Evolutionary conservation across 2,113 vertebrate genomes (phyloP).

Genomic region (Chrysochloris asiatica): DNA sequence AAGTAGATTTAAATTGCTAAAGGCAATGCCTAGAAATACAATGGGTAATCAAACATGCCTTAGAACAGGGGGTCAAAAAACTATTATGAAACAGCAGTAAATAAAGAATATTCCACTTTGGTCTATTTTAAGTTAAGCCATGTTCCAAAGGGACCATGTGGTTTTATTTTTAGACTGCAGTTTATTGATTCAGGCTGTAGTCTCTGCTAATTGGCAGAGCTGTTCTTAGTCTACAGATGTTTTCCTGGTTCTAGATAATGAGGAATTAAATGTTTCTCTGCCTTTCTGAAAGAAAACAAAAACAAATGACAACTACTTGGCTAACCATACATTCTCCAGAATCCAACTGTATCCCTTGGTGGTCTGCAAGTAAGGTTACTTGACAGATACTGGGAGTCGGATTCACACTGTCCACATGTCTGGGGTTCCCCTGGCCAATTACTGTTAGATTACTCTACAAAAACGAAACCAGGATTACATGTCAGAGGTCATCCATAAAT

Average conservation of each 20-base stretch:
- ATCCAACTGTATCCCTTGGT: background rate
- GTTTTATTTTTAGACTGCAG: conserved; percentile 69
- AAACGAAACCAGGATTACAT: background rate
- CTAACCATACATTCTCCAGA: background rate
- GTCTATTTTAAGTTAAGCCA: conserved; percentile 66
- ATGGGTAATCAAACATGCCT: conserved; percentile 41
- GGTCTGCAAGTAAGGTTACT: background rate
- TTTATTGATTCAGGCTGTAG: conserved; percentile 65
- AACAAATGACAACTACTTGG: background rate
- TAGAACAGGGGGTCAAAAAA: conserved; percentile 35
- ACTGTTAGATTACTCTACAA: background rate
- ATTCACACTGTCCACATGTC: background rate
- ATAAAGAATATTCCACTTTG: conserved; percentile 74
- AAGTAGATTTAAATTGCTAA: conserved; percentile 56
- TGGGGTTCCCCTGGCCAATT: fast-evolving
- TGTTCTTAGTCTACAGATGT: conserved; percentile 25
- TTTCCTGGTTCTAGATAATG: conserved; percentile 4
- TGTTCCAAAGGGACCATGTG: background rate
- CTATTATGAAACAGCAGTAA: conserved; percentile 45
- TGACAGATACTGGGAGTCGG: background rate
- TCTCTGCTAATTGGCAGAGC: conserved; percentile 8
- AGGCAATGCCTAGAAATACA: conserved; percentile 57
- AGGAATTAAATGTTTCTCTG: conserved; percentile 5
- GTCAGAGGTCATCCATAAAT: background rate
- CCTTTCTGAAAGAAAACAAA: background rate